phyloP scores from a whole-genome alignment of 2,888 invertebrate genomes.

The Gari tellinella region DNA sequence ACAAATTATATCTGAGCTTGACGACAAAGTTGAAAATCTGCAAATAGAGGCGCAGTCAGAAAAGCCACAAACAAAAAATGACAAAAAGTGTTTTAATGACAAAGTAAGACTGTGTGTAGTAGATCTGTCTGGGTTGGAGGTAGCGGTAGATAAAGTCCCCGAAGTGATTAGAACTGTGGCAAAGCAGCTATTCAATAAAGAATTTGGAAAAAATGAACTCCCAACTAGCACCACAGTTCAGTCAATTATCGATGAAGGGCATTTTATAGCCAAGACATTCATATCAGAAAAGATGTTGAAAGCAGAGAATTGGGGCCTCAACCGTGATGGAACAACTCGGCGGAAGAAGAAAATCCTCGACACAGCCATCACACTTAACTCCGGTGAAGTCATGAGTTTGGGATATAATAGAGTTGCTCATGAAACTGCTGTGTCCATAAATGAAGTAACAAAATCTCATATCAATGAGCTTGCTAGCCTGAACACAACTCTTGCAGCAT shows the following conservation, averaged over 20 bases:
- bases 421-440: slow-evolving; percentile 34
- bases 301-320: slow-evolving; percentile 29
- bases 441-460: slow-evolving; percentile 25
- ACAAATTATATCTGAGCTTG: too few relatives aligned
- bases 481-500: neutral
- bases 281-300: slow-evolving; percentile 19
- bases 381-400: slow-evolving; percentile 38
- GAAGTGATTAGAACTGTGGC: slow-evolving; percentile 13
- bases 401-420: slow-evolving; percentile 23
- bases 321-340: slow-evolving; percentile 35
- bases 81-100: slow-evolving; percentile 22
- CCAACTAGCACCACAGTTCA: slow-evolving; percentile 9
- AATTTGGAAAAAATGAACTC: slow-evolving; percentile 15
- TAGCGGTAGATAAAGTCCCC: slow-evolving; percentile 31
- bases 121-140: slow-evolving; percentile 36
- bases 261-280: slow-evolving; percentile 25
- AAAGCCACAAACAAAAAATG: slow-evolving; percentile 9
- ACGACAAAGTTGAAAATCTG: too few relatives aligned
- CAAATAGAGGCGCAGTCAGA: too few relatives aligned
- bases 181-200: slow-evolving; percentile 19
- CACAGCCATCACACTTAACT: slow-evolving; percentile 35
- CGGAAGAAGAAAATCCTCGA: slow-evolving; percentile 51
- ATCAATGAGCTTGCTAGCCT: slow-evolving; percentile 19
- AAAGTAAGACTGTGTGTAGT: slow-evolving; percentile 31
- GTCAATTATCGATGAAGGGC: slow-evolving; percentile 3